These are phyloP conservation scores for Characodon lateralis DNA, from an alignment of 2,797 vertebrate genomes.

Conservation along the genomic window DNA sequence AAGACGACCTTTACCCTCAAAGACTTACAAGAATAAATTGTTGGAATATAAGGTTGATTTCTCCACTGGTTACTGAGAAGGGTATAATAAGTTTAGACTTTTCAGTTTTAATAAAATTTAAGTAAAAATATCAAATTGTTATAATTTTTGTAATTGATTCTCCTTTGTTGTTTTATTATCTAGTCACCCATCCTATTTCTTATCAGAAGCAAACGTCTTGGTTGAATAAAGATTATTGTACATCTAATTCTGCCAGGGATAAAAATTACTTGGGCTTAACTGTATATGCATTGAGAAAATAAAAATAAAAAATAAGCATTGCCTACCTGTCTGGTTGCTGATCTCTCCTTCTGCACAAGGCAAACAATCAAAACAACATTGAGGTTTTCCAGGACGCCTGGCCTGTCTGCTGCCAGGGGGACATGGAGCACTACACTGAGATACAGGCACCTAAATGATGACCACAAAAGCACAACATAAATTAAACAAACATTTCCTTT, in stretches of 20 bases:
- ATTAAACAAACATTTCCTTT: not conserved
- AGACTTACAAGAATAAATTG: not conserved
- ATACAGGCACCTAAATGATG: slow-evolving; percentile 70
- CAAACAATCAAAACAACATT: slow-evolving; percentile 82
- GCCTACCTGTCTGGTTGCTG: slow-evolving; percentile 76
- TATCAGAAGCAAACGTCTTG: not conserved
- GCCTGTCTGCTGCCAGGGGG: slow-evolving; percentile 75
- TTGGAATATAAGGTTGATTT: not conserved
- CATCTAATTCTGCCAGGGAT: not conserved
- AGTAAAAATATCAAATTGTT: not conserved
- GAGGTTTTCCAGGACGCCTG: slow-evolving; percentile 62
- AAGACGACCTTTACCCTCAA: not conserved
- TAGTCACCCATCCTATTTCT: not conserved
- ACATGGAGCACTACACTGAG: slow-evolving; percentile 74
- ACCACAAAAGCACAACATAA: not conserved
- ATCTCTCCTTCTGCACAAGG: slow-evolving; percentile 80
- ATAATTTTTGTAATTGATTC: not conserved
- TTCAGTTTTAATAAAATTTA: not conserved
- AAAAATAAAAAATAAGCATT: not conserved
- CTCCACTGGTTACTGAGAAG: not conserved
- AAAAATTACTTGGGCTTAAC: not conserved
- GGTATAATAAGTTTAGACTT: not conserved
- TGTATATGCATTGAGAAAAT: not conserved
- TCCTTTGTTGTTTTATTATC: not conserved
- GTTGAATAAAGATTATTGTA: not conserved